Evolutionary conservation across 2,113 vertebrate genomes (phyloP).

Genomic region (Hyperoodon ampullatus): DNA sequence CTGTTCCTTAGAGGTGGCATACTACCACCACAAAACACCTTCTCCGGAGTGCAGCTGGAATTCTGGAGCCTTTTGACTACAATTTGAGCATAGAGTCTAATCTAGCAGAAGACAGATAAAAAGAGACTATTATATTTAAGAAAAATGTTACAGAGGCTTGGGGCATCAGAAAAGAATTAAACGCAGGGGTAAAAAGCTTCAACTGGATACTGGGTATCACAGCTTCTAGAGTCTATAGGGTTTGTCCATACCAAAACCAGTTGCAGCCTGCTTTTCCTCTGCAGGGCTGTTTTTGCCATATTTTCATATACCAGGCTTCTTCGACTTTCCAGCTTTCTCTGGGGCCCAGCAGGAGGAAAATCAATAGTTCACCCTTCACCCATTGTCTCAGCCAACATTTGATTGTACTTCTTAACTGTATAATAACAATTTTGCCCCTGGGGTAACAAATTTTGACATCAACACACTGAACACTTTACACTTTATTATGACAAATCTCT

Average conservation of each 20-base stretch:
- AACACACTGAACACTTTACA: not conserved
- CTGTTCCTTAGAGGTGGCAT: not conserved
- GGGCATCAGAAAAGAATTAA: not conserved
- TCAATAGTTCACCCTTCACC: not conserved
- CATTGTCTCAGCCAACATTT: not conserved
- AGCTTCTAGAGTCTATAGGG: not conserved
- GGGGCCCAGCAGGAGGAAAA: not conserved
- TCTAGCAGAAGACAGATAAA: not conserved
- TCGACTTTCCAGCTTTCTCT: not conserved
- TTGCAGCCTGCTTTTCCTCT: not conserved
- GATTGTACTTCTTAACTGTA: not conserved
- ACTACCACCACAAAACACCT: not conserved
- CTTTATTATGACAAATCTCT: not conserved
- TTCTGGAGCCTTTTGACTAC: not conserved
- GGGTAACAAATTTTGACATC: not conserved
- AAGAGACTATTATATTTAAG: not conserved
- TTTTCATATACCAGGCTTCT: not conserved
- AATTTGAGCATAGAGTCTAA: not conserved
- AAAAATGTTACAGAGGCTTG: not conserved
- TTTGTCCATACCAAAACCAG: not conserved
- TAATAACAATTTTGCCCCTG: not conserved
- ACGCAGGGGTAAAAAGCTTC: not conserved
- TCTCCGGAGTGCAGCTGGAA: not conserved
- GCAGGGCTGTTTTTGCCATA: not conserved
- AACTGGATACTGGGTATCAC: not conserved